Conservation (phyloP, 2,888 invertebrate species). For the Hirtodrosophila trivittata region DNA sequence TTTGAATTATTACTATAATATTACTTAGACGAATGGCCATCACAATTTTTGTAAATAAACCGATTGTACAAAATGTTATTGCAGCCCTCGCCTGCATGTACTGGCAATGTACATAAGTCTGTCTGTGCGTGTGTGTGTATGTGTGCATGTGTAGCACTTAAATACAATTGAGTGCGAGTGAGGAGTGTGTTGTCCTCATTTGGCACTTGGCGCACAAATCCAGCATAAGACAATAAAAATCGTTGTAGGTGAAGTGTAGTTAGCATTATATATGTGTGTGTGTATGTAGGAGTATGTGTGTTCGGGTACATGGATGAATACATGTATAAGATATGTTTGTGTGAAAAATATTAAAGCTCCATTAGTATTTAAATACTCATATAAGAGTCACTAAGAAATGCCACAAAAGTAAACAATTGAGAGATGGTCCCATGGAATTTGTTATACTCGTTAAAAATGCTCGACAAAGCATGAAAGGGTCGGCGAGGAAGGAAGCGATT, state of each 20-base stretch:
- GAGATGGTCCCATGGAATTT: constrained; percentile 27
- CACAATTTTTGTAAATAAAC: neutral
- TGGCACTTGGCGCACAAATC: constrained; percentile 66
- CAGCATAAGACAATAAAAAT: constrained; percentile 70
- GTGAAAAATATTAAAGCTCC: constrained; percentile 45
- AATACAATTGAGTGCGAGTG: constrained; percentile 75
- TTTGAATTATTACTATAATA: too few species aligned
- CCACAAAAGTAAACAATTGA: constrained; percentile 36
- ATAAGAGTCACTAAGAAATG: constrained; percentile 13
- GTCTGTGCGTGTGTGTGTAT: constrained; percentile 8
- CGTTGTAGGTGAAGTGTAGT: constrained; percentile 47
- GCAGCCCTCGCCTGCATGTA: constrained; percentile 32
- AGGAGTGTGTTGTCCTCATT: constrained; percentile 78
- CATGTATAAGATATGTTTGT: neutral
- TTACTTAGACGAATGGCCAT: too few species aligned
- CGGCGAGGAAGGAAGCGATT: neutral
- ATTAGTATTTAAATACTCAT: constrained; percentile 41
- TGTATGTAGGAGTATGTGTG: constrained; percentile 12
- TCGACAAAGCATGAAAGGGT: constrained; percentile 12
- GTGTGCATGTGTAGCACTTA: constrained; percentile 64
- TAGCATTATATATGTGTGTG: constrained; percentile 14
- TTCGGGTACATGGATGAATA: neutral
- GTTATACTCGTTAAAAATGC: constrained; percentile 15
- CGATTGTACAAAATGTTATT: neutral
- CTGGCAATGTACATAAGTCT: constrained; percentile 6